phyloP scores from a whole-genome alignment of 2,888 invertebrate species.

The Drosophila algonquin region DNA sequence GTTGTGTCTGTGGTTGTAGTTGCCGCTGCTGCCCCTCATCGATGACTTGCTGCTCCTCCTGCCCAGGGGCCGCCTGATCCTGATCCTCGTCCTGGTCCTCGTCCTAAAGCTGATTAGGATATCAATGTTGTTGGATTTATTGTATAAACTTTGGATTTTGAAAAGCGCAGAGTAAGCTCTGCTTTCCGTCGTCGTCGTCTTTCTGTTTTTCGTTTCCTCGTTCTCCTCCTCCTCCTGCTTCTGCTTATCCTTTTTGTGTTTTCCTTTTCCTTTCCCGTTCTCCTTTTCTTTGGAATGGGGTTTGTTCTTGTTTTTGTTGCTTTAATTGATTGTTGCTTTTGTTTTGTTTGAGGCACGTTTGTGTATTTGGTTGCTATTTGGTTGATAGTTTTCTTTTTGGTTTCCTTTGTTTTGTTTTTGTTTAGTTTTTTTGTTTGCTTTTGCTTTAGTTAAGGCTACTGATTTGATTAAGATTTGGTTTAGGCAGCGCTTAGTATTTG shows the following conservation, averaged over 20 bases:
- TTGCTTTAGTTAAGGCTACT: conserved; percentile 37
- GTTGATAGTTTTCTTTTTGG: conserved; percentile 1
- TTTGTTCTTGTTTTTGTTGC: conserved; percentile 1
- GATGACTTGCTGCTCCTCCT: conserved; percentile 35
- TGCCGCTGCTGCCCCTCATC: conserved; percentile 57
- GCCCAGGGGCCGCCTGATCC: conserved; percentile 17
- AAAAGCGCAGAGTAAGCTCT: neutral
- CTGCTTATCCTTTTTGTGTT: neutral
- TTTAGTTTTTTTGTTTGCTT: conserved; percentile 4
- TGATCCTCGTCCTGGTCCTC: conserved; percentile 17
- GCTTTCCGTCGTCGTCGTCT: neutral
- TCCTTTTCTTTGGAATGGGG: neutral
- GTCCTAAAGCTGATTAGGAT: conserved; percentile 49
- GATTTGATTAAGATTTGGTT: conserved; percentile 33
- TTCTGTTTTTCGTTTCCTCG: neutral
- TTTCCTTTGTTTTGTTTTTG: conserved; percentile 1
- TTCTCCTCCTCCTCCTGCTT: neutral
- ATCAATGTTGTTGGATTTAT: conserved; percentile 39
- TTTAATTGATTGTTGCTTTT: conserved; percentile 46
- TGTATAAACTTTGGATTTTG: conserved; percentile 1
- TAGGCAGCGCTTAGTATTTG: conserved; percentile 35
- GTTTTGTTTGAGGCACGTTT: conserved; percentile 62
- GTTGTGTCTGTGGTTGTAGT: conserved; percentile 25
- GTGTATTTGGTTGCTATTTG: conserved; percentile 52
- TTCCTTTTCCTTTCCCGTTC: neutral